Evolutionary conservation across 2,888 invertebrate genomes (phyloP).

Genomic region (Nymphalis urticae): DNA sequence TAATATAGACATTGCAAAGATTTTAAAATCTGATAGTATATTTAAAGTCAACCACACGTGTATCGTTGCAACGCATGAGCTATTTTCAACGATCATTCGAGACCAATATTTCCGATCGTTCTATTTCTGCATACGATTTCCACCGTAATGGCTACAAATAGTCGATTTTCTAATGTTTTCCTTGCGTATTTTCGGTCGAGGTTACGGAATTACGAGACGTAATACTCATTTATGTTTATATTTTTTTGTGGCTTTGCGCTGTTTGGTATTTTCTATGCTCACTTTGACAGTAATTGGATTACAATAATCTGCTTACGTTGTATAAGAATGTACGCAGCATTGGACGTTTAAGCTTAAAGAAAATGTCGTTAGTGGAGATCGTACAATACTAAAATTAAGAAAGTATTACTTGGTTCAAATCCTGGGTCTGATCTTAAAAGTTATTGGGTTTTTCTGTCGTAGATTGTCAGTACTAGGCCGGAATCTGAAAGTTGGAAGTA

Average conservation of each 20-base stretch:
- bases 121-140: slow-evolving; percentile 22
- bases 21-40: background rate
- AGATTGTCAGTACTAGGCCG: too few species aligned
- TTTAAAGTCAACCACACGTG: slow-evolving; percentile 13
- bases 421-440: too few species aligned
- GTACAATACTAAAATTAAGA: too few species aligned
- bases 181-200: slow-evolving; percentile 20
- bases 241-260: background rate
- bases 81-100: slow-evolving; percentile 11
- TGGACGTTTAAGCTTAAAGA: too few species aligned
- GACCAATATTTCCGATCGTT: slow-evolving; percentile 17
- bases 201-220: slow-evolving; percentile 1
- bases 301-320: background rate
- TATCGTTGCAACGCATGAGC: slow-evolving; percentile 1
- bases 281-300: slow-evolving; percentile 2
- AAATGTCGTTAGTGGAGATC: too few species aligned
- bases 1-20: background rate
- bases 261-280: background rate
- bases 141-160: slow-evolving; percentile 30
- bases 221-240: background rate
- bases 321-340: too few species aligned
- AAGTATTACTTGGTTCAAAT: too few species aligned
- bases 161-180: slow-evolving; percentile 29
- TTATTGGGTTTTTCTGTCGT: too few species aligned
- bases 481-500: too few species aligned